Conservation (phyloP, 2,113 vertebrate species). For the Caranx ignobilis region DNA sequence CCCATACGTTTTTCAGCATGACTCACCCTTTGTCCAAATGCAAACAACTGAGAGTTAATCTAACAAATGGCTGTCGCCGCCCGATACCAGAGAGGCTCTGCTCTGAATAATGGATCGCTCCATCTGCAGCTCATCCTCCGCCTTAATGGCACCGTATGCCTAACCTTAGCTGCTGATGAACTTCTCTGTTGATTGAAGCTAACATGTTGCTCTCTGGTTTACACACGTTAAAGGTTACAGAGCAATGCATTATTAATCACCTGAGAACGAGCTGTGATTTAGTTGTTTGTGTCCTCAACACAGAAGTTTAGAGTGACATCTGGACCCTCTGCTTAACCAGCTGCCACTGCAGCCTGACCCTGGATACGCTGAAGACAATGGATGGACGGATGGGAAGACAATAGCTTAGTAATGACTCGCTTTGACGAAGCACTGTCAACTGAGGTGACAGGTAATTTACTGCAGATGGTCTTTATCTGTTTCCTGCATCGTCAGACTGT, state of each 20-base stretch:
- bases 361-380: no score
- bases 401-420: not conserved
- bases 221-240: slow-evolving; percentile 47
- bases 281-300: not conserved
- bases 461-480: no score
- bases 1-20: slow-evolving; percentile 38
- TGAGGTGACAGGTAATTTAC: no score
- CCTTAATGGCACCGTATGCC: slow-evolving; percentile 52
- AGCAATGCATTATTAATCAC: slow-evolving; percentile 21
- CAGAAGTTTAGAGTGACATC: not conserved
- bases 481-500: no score
- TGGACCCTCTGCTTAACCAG: no score
- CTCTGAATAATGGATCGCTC: slow-evolving; percentile 77
- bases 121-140: slow-evolving; percentile 55
- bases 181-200: slow-evolving; percentile 54
- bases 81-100: slow-evolving; percentile 59
- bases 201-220: slow-evolving; percentile 43
- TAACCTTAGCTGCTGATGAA: slow-evolving; percentile 54
- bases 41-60: slow-evolving; percentile 78
- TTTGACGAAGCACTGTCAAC: not conserved
- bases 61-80: slow-evolving; percentile 75
- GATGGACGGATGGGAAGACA: no score
- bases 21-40: slow-evolving; percentile 45
- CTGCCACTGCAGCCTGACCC: no score
- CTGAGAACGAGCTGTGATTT: not conserved